These are phyloP conservation scores for Pholis gunnellus DNA, from an alignment of 2,113 vertebrate genomes.

Conservation along the genomic window DNA sequence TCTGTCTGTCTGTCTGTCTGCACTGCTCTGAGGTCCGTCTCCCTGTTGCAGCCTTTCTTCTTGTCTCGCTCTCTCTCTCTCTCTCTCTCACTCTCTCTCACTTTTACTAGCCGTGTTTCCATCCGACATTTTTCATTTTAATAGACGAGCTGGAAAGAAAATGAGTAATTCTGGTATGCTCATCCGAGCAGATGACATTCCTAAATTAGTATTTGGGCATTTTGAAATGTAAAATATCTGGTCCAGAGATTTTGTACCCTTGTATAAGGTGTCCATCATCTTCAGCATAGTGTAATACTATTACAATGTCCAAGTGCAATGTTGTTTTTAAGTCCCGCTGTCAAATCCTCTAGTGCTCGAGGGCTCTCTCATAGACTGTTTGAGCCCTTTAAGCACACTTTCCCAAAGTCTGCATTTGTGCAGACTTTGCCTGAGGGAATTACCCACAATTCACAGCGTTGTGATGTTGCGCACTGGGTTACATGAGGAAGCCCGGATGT, in stretches of 20 bases:
- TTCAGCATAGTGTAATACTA: neutral
- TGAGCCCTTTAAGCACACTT: neutral
- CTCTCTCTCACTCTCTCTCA: constrained; percentile 19
- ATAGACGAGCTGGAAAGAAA: neutral
- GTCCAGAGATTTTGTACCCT: too few relatives aligned
- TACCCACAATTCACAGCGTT: neutral
- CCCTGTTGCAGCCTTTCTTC: neutral
- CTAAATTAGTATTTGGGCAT: neutral
- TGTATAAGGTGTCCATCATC: neutral
- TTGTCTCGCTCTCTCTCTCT: constrained; percentile 1
- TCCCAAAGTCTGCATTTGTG: too few relatives aligned
- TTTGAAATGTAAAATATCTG: constrained; percentile 13
- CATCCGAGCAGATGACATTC: too few relatives aligned
- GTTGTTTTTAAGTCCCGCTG: neutral
- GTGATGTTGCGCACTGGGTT: neutral
- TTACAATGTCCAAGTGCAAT: too few relatives aligned
- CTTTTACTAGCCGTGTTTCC: constrained; percentile 55
- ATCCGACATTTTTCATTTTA: constrained; percentile 29
- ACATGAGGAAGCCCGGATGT: too few relatives aligned
- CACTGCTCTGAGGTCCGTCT: constrained; percentile 59
- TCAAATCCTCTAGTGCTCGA: neutral
- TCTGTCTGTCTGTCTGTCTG: constrained; percentile 35
- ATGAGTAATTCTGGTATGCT: neutral
- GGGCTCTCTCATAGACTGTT: too few relatives aligned
- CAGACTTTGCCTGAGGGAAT: neutral